These are phyloP conservation scores for Diaphora mendica DNA, from an alignment of 2,888 invertebrate species.

Conservation along the genomic window DNA sequence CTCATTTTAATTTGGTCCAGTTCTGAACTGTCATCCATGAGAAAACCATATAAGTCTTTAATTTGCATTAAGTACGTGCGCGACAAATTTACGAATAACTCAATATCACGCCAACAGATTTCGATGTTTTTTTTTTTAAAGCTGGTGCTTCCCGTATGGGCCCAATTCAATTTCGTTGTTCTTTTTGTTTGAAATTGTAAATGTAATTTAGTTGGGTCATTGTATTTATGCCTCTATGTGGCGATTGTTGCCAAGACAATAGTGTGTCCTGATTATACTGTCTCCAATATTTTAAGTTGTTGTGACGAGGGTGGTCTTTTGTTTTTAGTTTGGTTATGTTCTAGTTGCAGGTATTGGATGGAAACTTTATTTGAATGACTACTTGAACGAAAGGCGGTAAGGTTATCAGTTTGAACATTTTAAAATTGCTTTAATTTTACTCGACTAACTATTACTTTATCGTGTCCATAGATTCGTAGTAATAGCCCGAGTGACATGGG, in stretches of 20 bases:
- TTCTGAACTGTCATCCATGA: too few relatives aligned
- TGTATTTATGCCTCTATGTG: background rate
- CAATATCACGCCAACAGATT: too few relatives aligned
- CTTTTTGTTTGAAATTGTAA: slow-evolving; percentile 16
- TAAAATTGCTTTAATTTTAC: background rate
- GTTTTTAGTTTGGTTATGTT: slow-evolving; percentile 21
- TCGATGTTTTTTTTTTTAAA: too few relatives aligned
- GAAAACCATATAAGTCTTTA: too few relatives aligned
- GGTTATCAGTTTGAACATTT: background rate
- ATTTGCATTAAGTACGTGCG: too few relatives aligned
- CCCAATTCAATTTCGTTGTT: too few relatives aligned
- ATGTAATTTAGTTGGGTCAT: slow-evolving; percentile 22
- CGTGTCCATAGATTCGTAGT: too few relatives aligned
- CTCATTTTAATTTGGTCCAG: too few relatives aligned
- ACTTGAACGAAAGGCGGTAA: background rate
- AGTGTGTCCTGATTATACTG: slow-evolving; percentile 30
- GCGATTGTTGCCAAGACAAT: slow-evolving; percentile 33
- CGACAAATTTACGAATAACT: too few relatives aligned
- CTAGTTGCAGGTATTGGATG: slow-evolving; percentile 11
- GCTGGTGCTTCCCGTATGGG: too few relatives aligned
- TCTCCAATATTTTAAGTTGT: slow-evolving; percentile 38
- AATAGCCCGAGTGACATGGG: too few relatives aligned
- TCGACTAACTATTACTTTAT: too few relatives aligned
- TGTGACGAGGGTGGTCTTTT: slow-evolving; percentile 42
- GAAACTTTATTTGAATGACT: slow-evolving; percentile 1